These are phyloP conservation scores for Drosophila mimetica DNA, from an alignment of 2,888 invertebrate species.

Conservation along the genomic window DNA sequence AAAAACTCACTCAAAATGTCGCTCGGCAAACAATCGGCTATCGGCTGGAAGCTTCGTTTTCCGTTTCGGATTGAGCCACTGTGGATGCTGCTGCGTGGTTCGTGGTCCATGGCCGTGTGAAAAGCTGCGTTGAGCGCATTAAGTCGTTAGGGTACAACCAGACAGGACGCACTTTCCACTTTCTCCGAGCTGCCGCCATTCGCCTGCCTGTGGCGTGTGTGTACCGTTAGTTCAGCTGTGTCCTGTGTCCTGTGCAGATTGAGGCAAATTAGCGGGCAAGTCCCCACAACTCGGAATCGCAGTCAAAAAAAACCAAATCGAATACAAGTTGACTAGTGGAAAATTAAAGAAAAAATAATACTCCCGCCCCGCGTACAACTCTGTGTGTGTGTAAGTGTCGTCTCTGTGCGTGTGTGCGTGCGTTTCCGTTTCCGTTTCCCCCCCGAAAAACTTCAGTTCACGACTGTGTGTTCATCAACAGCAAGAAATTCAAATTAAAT, in stretches of 20 bases:
- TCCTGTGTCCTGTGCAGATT: slow-evolving; percentile 55
- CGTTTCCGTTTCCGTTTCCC: slow-evolving; percentile 8
- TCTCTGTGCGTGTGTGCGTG: slow-evolving; percentile 44
- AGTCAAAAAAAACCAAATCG: neutral
- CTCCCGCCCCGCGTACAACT: slow-evolving; percentile 49
- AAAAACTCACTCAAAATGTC: slow-evolving; percentile 10
- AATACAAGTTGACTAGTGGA: slow-evolving; percentile 11
- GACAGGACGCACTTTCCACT: slow-evolving; percentile 83
- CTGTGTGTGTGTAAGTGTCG: slow-evolving; percentile 42
- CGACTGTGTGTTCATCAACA: slow-evolving; percentile 59
- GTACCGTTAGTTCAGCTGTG: slow-evolving; percentile 58
- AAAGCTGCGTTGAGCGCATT: slow-evolving; percentile 84
- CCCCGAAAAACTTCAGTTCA: slow-evolving; percentile 48
- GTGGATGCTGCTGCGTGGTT: slow-evolving; percentile 47
- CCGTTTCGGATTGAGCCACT: slow-evolving; percentile 30
- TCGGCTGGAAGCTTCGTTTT: slow-evolving; percentile 42
- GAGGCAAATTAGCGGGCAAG: slow-evolving; percentile 34
- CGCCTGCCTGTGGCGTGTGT: slow-evolving; percentile 64
- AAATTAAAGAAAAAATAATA: neutral
- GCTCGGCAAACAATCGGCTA: slow-evolving; percentile 1
- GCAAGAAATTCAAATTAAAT: slow-evolving; percentile 27
- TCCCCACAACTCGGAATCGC: slow-evolving; percentile 3
- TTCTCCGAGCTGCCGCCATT: slow-evolving; percentile 78
- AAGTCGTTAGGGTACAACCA: slow-evolving; percentile 84
- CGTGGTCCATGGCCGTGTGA: slow-evolving; percentile 83